phyloP scores from a whole-genome alignment of 2,113 vertebrate genomes.

The Anoura caudifer region DNA sequence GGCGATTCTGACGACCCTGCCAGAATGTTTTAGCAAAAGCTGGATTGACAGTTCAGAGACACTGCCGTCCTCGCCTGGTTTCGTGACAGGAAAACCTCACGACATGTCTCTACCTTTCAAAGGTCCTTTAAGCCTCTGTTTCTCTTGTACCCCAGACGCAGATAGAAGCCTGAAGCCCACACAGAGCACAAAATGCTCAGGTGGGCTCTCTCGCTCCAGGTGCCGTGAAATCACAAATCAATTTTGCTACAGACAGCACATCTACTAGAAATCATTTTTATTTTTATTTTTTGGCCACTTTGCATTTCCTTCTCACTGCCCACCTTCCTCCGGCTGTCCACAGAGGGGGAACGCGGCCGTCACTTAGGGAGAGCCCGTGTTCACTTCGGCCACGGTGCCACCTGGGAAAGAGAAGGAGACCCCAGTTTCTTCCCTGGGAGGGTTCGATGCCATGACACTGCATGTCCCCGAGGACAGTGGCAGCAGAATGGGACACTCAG shows the following conservation, averaged over 20 bases:
- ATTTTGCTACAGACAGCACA: neutral
- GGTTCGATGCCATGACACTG: neutral
- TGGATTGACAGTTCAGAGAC: constrained; percentile 73
- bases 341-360: neutral
- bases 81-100: constrained; percentile 60
- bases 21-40: constrained; percentile 62
- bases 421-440: neutral
- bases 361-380: neutral
- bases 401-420: neutral
- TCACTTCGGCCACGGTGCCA: neutral
- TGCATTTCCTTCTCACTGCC: neutral
- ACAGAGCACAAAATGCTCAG: neutral
- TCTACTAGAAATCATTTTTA: neutral
- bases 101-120: constrained; percentile 37
- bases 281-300: neutral
- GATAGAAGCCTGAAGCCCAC: neutral
- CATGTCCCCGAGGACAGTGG: neutral
- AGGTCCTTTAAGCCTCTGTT: neutral
- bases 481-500: neutral
- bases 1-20: constrained; percentile 65
- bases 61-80: constrained; percentile 51
- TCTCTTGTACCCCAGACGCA: neutral
- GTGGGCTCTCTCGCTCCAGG: neutral
- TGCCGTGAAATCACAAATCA: neutral
- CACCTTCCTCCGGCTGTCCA: neutral